Evolutionary conservation across 1,140 invertebrate genomes (phyloP), one percentile per base, ranked within the genome.

Genomic region (Tetramorium simillimum): DNA sequence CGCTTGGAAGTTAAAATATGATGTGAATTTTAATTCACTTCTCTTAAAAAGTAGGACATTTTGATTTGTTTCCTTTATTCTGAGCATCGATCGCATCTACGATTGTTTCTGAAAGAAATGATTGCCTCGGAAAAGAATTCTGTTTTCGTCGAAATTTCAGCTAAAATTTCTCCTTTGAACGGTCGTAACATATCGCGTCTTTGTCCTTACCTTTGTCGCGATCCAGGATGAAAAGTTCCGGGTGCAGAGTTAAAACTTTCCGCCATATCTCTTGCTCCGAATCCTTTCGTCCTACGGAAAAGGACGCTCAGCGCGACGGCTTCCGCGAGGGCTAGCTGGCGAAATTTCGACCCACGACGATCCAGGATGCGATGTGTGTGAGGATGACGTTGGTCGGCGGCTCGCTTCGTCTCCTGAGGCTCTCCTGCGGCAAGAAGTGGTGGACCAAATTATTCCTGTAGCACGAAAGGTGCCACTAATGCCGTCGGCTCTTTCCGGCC

Each of bases 331-430:
- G 67, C 18, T 87, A 90, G 46, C 77, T 62, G 73, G 37, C 9
- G 40, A 85, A 77, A 85, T 56, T 73, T 56, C 53, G 76, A 28
- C 60, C 82, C 81, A 86, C 76, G 89, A 84, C 82, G 89, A 77
- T 91, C 89, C 89, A 88, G 89, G 82, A 84, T 67, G 81, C 89
- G 58, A 40, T 73, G 70, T 81, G 75, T 72, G 89, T 87, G 80
- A 70, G 80, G 85, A 89, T 85, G 87, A 89, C 76, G 89, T 91
- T 89, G 87, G 87, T 91, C 89, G 89, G 89, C 56, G 85, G 70
- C 73, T 89, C 76, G 90, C 85, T 77, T 91, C 87, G 73, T 91
- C 90, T 87, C 87, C 89, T 85, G 90, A 76, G 89, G 87, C 85
- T 91, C 89, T 89, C 87, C 90, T 91, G 76, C 16, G 87, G 62